These are phyloP conservation scores for Eupithecia inturbata DNA, from an alignment of 2,888 invertebrate genomes.

Conservation along the genomic window DNA sequence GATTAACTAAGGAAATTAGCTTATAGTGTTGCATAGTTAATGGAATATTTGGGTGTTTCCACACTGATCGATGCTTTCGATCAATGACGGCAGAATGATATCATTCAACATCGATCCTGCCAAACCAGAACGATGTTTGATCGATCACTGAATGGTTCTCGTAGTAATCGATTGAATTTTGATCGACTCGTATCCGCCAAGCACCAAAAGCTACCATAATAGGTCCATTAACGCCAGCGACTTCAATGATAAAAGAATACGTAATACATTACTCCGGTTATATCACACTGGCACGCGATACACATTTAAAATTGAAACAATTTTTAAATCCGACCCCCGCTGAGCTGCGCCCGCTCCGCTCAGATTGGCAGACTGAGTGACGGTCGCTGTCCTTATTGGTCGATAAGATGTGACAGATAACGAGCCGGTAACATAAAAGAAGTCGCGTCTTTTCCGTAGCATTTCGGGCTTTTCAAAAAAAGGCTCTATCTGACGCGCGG, in stretches of 20 bases:
- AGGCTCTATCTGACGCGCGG: slow-evolving; percentile 63
- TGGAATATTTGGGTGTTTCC: slow-evolving; percentile 10
- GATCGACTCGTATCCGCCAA: slow-evolving; percentile 1
- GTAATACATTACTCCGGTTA: slow-evolving; percentile 54
- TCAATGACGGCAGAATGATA: slow-evolving; percentile 13
- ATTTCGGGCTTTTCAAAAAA: slow-evolving; percentile 70
- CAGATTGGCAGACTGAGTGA: slow-evolving; percentile 82
- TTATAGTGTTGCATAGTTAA: slow-evolving; percentile 1
- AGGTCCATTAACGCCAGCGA: slow-evolving; percentile 37
- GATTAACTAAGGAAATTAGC: slow-evolving; percentile 1
- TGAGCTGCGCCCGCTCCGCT: slow-evolving; percentile 69
- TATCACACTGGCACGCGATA: slow-evolving; percentile 76
- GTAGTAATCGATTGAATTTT: slow-evolving; percentile 7
- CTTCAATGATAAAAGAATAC: slow-evolving; percentile 32
- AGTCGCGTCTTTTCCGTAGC: slow-evolving; percentile 72
- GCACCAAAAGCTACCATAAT: slow-evolving; percentile 25
- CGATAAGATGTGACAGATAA: slow-evolving; percentile 83
- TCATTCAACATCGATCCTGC: slow-evolving; percentile 1
- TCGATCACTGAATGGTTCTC: slow-evolving; percentile 8
- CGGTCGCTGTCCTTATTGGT: slow-evolving; percentile 82
- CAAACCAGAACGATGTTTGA: slow-evolving; percentile 2
- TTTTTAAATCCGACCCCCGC: slow-evolving; percentile 77
- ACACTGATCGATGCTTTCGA: slow-evolving; percentile 6
- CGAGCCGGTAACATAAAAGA: slow-evolving; percentile 78
- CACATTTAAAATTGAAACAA: slow-evolving; percentile 67